Base-by-base conservation (phyloP, 2,888 invertebrate genomes). In the Andrena flavipes region DNA sequence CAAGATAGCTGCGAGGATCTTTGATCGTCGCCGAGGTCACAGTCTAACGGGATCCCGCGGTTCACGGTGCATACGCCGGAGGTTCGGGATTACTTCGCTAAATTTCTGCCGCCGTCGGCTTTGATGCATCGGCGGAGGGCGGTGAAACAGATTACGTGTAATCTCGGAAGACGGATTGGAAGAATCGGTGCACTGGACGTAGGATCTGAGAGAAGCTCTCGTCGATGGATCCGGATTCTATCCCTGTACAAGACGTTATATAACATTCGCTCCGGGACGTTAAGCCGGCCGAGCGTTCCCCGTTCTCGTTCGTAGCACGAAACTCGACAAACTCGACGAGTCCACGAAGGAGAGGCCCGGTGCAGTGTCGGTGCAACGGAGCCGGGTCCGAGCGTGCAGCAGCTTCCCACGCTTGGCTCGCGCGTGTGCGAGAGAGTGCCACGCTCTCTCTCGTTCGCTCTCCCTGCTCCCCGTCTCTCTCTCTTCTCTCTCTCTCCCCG, bases 381-480 rank as follows among this genome's bases (percentile, higher is more conserved):
- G 83, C 79, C 82, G 84, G 79, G 80, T 85, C 87, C 82, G 84
- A 88, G 86, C 88, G 88, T 85, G 88, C 88, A 85, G 87, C 87
- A 84, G 87, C 89, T 89, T 89, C 89, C 89, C 89, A 89, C 89
- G 89, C 89, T 89, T 89, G 80, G 75, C 80, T 76, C 78, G 75
- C 87, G 79, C 73, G 84, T 80, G 80, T 59, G 56, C 76, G 64
- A 73, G 64, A 62, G 76, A 68, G 42, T 42, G 42, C 42, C 59
- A 29, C 74, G 51, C 60, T 74, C 72, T 84, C 72, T 76, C 67
- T 70, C 42, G 13, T 1, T 42, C 42, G 13, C 42, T 23, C 42
- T 23, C 72, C 56, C 54, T 42, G 8, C 48, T 71, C 49, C n/a
- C 48, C 3, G 10, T n/a, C 73, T 69, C 70, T 56, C 81, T 62